Base-by-base conservation (phyloP, 2,113 vertebrate genomes). In the Cromileptes altivelis region DNA sequence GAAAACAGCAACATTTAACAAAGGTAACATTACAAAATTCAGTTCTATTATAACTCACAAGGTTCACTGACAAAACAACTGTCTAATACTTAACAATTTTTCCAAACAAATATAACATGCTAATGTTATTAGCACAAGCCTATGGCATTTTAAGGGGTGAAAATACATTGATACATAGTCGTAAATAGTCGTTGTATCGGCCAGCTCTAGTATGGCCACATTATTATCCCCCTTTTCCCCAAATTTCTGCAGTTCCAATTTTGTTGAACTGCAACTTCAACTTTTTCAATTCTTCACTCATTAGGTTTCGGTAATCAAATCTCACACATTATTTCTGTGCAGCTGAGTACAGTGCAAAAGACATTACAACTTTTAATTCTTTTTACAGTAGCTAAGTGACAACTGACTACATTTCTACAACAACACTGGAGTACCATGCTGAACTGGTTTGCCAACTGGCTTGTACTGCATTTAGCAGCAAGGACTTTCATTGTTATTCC, bases 401-500 rank as follows among this genome's bases (percentile, higher is more conserved):
- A 65, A 58, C 61, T 37, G 53, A 65, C 4, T 55, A 37, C 12
- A 15, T 42, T 40, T 27, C 10, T 23, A 49, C 27, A 79, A 21
- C 25, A 30, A 45, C 45, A 15, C 10, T 61, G 4, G 21, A 73
- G 56, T 52, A 40, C 37, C 15, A 45, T n/a, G 21, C 21, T 69
- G 64, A 60, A 55, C 0, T 52, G 56, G 19, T 23, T 47, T 73
- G 47, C 49, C 50, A 75, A 42, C 3, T 61, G 67, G 47, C 33
- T 62, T 72, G 19, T 17, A 23, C 40, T 37, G 19, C 45, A 55
- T 72, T 42, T 56, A 65, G 61, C 30, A 30, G 18, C 21, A 33
- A 65, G 21, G 9, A 63, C 60, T 78, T 76, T 37, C 21, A 49
- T 81, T 62, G 11, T 57, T 21, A 58, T 78, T 55, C 55, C 27